These are phyloP conservation scores for Drosophila kikkawai DNA, from an alignment of 1,140 invertebrate species.

Conservation along the genomic window DNA sequence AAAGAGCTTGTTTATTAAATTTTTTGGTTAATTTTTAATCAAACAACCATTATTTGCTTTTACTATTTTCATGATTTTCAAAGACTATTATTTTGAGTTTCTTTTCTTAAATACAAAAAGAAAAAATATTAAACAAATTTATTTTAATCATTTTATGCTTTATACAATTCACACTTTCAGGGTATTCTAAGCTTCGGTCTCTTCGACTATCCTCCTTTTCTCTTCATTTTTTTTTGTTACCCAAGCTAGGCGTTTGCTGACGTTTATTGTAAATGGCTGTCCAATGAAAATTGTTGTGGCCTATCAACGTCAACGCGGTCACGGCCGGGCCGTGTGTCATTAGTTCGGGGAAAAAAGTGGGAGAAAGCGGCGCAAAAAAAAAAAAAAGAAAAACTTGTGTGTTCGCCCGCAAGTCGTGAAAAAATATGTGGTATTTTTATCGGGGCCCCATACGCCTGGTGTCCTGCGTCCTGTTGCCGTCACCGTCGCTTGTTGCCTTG, in stretches of 20 bases:
- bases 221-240: constrained; percentile 10
- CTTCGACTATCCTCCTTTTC: background rate
- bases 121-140: too few species aligned
- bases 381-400: constrained; percentile 49
- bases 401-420: constrained; percentile 46
- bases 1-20: background rate
- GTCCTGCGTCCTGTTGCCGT: constrained; percentile 29
- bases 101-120: too few species aligned
- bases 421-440: constrained; percentile 76
- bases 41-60: too few species aligned
- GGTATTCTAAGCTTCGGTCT: constrained; percentile 7
- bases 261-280: constrained; percentile 83
- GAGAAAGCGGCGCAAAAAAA: constrained; percentile 42
- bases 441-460: constrained; percentile 39
- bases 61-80: too few species aligned
- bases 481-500: constrained; percentile 66
- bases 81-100: too few species aligned
- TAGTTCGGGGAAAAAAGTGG: constrained; percentile 58
- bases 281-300: constrained; percentile 83
- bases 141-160: too few species aligned
- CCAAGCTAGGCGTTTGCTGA: constrained; percentile 60
- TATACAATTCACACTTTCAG: background rate
- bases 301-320: constrained; percentile 79
- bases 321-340: constrained; percentile 73
- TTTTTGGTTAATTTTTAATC: too few species aligned